These are phyloP conservation scores for Oxyruncus cristatus DNA, from an alignment of 2,113 vertebrate species.

Conservation along the genomic window DNA sequence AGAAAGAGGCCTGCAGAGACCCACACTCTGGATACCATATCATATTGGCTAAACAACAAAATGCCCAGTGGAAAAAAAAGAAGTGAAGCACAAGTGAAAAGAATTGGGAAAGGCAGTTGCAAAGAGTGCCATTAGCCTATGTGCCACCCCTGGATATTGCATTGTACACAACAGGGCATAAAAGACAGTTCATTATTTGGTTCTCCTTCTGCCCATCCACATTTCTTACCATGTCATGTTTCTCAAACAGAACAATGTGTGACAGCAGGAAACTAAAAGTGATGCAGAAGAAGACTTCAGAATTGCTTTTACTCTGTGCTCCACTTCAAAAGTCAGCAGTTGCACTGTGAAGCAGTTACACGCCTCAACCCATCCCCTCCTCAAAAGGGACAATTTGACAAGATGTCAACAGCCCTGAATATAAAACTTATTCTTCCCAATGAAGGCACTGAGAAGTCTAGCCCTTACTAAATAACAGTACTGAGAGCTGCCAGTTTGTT, in stretches of 20 bases:
- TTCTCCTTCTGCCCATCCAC: not conserved
- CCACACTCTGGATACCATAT: not conserved
- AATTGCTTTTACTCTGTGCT: not conserved
- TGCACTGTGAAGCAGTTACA: not conserved
- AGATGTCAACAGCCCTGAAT: not conserved
- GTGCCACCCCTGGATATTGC: not conserved
- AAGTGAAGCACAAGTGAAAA: not conserved
- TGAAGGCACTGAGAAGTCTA: not conserved
- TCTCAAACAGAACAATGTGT: not conserved
- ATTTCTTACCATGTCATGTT: not conserved
- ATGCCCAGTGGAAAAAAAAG: not conserved
- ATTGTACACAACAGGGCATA: not conserved
- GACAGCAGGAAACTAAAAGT: not conserved
- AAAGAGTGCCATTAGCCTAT: not conserved
- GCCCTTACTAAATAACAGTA: not conserved
- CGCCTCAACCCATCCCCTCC: fast-evolving
- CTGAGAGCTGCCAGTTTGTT: not conserved
- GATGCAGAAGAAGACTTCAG: not conserved
- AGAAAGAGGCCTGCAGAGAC: not conserved
- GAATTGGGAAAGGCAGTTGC: not conserved
- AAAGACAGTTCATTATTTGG: not conserved
- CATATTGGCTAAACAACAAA: not conserved
- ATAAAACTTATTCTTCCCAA: not conserved
- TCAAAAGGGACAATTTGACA: not conserved
- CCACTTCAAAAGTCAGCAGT: not conserved